Conservation (phyloP, 1,140 invertebrate genomes). For the Batillaria attramentaria region DNA sequence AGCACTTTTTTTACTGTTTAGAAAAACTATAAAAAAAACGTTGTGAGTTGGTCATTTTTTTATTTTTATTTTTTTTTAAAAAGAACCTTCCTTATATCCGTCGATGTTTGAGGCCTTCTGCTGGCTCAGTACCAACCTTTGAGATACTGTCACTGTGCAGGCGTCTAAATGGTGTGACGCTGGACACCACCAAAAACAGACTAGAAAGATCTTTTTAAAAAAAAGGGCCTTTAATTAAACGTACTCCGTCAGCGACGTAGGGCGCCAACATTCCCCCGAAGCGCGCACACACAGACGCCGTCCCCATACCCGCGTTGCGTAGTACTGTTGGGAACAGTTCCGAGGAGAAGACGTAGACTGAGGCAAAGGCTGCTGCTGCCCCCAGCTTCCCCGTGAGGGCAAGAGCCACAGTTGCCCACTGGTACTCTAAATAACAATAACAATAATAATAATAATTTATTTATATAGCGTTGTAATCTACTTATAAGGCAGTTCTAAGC, state of each 20-base stretch:
- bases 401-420: constrained; percentile 29
- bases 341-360: constrained; percentile 30
- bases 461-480: not conserved
- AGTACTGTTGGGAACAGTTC: constrained; percentile 37
- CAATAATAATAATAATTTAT: not conserved
- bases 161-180: too few species aligned
- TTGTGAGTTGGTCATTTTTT: not conserved
- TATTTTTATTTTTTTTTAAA: not conserved
- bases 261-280: constrained; percentile 32
- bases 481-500: not conserved
- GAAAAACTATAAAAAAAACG: too few species aligned
- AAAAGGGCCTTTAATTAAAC: not conserved
- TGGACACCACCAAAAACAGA: too few species aligned
- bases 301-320: constrained; percentile 32
- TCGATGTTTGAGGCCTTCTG: not conserved
- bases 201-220: too few species aligned
- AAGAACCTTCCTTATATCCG: not conserved
- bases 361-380: constrained; percentile 30
- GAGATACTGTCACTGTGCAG: too few species aligned
- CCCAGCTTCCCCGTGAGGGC: constrained; percentile 38
- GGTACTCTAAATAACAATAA: constrained; percentile 11
- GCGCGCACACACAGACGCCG: constrained; percentile 27
- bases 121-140: not conserved
- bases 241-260: constrained; percentile 30
- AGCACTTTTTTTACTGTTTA: too few species aligned